Evolutionary conservation across 2,797 vertebrate genomes (phyloP), one percentile per base, ranked within the genome.

Genomic region (Rhynchonycteris naso): DNA sequence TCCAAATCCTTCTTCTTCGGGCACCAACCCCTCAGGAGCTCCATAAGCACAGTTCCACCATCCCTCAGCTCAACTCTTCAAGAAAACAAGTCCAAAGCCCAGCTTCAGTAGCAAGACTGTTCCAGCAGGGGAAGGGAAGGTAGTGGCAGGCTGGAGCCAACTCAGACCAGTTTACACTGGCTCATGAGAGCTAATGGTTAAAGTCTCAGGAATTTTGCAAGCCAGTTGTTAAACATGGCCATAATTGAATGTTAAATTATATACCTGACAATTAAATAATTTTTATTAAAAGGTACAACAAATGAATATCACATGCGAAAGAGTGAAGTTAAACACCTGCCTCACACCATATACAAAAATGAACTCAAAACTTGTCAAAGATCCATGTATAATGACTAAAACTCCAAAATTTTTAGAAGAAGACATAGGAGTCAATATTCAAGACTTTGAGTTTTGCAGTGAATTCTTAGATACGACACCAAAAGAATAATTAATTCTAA

Each of bases 311-410:
- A 43, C n/a, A 19, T 14, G 8, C 4, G 1, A 58, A 69, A 80
- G 66, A 84, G 38, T 58, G 14, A 82, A 54, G 28, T 2, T 19
- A 7, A 28, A 38, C 7, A 56, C 30, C 28, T 54, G 56, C 16
- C 24, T 88, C 74, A 72, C 13, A 5, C 50, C 79, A 66, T 24
- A 28, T 28, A 71, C 35, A 75, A 75, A 95, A 75, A 28, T 43
- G 30, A 80, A 78, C 78, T 88, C 63, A 61, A 76, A 65, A 56
- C 68, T 21, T 28, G 65, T 52, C 63, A 78, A 30, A 82, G n/a
- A 52, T 22, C 52, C 58, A 58, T 43, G 52, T 50, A 58, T 82
- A 74, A 83, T 26, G 65, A 3, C n/a, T 71, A 52, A 66, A 90
- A 30, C 30, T 43, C 2, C 26, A 52, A 81, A 75, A 63, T 28